Evolutionary conservation across 2,888 invertebrate species (phyloP).

Genomic region (Erebia aethiops): DNA sequence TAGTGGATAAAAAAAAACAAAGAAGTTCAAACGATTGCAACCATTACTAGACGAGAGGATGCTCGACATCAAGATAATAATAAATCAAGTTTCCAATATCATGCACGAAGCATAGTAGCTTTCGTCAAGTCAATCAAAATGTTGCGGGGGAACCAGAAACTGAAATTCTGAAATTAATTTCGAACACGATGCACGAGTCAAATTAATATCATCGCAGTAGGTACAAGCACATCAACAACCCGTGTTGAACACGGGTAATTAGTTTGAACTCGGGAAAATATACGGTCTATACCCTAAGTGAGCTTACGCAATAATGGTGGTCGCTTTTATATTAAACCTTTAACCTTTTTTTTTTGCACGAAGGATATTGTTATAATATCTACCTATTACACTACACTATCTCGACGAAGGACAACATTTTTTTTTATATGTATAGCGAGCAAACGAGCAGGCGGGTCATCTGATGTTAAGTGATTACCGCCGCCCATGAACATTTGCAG

Average conservation of each 20-base stretch:
- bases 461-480: too few species aligned
- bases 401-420: too few species aligned
- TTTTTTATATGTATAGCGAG: too few species aligned
- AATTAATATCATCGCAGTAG: constrained; percentile 29
- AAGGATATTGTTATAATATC: neutral
- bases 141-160: constrained; percentile 10
- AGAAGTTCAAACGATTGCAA: too few species aligned
- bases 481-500: too few species aligned
- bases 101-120: constrained; percentile 3
- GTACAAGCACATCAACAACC: constrained; percentile 22
- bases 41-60: too few species aligned
- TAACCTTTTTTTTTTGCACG: neutral
- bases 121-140: constrained; percentile 27
- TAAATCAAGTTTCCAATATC: constrained; percentile 14
- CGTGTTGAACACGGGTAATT: constrained; percentile 15
- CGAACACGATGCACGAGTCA: constrained; percentile 24
- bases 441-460: too few species aligned
- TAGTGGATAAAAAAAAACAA: too few species aligned
- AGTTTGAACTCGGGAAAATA: constrained; percentile 6
- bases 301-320: neutral
- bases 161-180: constrained; percentile 32
- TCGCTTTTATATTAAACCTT: neutral
- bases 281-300: neutral
- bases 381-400: too few species aligned
- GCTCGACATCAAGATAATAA: neutral